Base-by-base conservation (phyloP, 2,888 invertebrate species). In the Macrosiphum euphorbiae region DNA sequence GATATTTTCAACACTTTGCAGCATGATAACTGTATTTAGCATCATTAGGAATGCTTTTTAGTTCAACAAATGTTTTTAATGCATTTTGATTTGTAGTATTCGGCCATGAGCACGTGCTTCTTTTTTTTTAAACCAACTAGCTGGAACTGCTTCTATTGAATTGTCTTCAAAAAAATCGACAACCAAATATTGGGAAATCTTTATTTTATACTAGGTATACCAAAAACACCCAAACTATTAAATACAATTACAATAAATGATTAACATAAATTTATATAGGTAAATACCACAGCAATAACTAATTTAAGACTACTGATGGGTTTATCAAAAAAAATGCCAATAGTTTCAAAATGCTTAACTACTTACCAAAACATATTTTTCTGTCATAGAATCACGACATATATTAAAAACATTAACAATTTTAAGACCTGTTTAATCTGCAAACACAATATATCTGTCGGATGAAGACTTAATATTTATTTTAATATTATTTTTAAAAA, bases 371-470 rank as follows among this genome's bases (percentile, higher is more conserved):
- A 86, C 28, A 86, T 41, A 47, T 47, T 86, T 86, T 35, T 47
- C 35, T 4, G 20, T 86, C 0, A 1, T 86, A 86, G 28, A 35
- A 86, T 47, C 16, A 86, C 0, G 35, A 35, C 86, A 86, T 35
- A 86, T 86, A 86, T 86, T 47, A 86, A 86, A 86, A 86, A 86
- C 35, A 1, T 86, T 86, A 86, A 86, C 28, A 28, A 47, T 85
- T 86, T 47, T 86, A 86, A 85, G 44, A 44, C 11, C 55, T 0
- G 44, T 85, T 85, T 86, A 13, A 47, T 16, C 28, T 86, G 47
- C 47, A 28, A 86, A 86, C 28, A 47, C 47, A 28, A 86, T 86
- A 28, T 47, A 86, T 28, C 20, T 86, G 16, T 86, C 47, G 28
- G 86, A 86, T 35, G 16, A 0, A 47, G 86, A 86, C 86, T 86